Percentiles rank a stretch among this genome's conserved stretches.
These are phyloP conservation scores for Engystomops pustulosus DNA, from an alignment of 2,113 vertebrate species.

Conservation along the genomic window DNA sequence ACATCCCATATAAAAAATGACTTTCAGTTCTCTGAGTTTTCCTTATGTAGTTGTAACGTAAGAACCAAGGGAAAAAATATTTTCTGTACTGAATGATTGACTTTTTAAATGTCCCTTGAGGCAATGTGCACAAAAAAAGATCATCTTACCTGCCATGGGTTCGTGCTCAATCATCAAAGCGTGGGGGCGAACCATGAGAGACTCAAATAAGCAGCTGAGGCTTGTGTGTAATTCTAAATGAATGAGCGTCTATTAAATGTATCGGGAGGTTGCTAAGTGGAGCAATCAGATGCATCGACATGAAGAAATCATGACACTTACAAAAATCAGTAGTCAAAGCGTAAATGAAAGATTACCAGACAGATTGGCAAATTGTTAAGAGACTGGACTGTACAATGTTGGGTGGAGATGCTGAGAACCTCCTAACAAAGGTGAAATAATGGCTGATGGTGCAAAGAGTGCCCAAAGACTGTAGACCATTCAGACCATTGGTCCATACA, in stretches of 20 bases:
- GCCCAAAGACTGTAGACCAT: no score
- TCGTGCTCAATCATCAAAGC: conserved; percentile 46
- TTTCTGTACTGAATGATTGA: conserved; percentile 29
- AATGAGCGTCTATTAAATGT: conserved; percentile 6
- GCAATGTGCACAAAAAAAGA: conserved; percentile 34
- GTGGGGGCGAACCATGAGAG: conserved; percentile 27
- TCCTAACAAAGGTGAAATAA: no score
- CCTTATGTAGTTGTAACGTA: conserved; percentile 46
- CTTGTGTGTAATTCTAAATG: conserved; percentile 13
- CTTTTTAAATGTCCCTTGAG: conserved; percentile 52
- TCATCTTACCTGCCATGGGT: conserved; percentile 39
- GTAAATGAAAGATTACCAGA: neutral
- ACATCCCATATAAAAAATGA: neutral
- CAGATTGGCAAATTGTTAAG: neutral
- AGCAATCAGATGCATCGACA: neutral
- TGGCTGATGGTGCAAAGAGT: no score
- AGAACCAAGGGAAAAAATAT: conserved; percentile 42
- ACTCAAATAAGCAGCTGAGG: neutral
- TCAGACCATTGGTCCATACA: no score
- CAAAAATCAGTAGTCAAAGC: neutral
- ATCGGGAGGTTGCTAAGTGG: neutral
- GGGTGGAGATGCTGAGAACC: neutral
- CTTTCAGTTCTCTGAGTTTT: conserved; percentile 13
- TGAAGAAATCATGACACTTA: neutral
- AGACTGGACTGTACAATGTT: neutral